Base-by-base conservation (phyloP, 92 coral and sea anemone species). In the Phenganax marumi region DNA sequence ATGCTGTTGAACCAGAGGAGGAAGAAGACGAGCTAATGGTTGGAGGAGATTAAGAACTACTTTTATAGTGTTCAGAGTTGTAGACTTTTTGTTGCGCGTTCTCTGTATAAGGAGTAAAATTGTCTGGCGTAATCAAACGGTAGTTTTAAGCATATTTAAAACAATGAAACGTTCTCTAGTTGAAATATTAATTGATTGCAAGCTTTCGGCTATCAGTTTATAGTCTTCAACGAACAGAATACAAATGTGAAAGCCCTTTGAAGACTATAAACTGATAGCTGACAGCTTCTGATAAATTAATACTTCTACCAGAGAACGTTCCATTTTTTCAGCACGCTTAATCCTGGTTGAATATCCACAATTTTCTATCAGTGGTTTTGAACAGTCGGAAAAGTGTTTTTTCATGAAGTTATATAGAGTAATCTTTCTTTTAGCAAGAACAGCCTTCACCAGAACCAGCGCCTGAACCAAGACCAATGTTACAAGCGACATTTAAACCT, bases 401-500 rank as follows among this genome's bases (percentile, higher is more conserved):
- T 33, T 33, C 43, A 33, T 33, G 43, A 33, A 33, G 43, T 33
- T 33, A 33, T 33, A 33, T 1, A 46, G 55, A 17, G 26, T 23
- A 65, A 14, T 11, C n/a, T 72, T 19, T 8, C 47, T 48, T 46
- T 8, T 10, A 79, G 65, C 89, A 85, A 39, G 96, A 91, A 60
- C 91, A 86, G 7, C 78, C 52, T 54, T 89, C 87, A 73, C 96
- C 98, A 3, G 87, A 93, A 16, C 92, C 92, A 52, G 90, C 87
- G 75, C 98, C 98, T 11, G 97, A 78, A 78, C 56, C 83, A 78
- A 61, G 89, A 73, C 97, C 98, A 2, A 88, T 85, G 19, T 70
- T 95, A 66, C 92, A 92, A 85, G 97, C 98, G 70, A 92, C 97
- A 11, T 95, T 95, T 70, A 90, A 90, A 83, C 98, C 98, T n/a